These are phyloP conservation scores for Galeopterus variegatus DNA, from an alignment of 2,113 vertebrate genomes.

Conservation along the genomic window DNA sequence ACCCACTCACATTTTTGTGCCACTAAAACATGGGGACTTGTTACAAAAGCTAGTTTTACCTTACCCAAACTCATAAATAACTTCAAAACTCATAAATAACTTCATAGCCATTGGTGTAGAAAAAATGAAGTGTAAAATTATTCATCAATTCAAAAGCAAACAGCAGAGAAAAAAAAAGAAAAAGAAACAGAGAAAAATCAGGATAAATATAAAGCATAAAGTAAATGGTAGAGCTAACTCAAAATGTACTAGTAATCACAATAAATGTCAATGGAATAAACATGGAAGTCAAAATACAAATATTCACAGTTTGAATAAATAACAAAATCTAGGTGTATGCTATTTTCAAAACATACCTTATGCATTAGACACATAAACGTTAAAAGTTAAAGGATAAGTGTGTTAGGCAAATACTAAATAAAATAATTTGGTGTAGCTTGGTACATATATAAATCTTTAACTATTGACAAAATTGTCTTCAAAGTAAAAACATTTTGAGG, in stretches of 20 bases:
- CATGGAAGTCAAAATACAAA: not conserved
- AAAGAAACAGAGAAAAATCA: not conserved
- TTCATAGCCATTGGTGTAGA: not conserved
- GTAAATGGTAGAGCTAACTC: not conserved
- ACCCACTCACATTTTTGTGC: not conserved
- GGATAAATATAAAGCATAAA: not conserved
- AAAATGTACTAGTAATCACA: not conserved
- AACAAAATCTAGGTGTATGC: not conserved
- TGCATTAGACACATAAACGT: not conserved
- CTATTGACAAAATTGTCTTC: not conserved
- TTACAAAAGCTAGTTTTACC: not conserved
- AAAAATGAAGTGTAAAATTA: not conserved
- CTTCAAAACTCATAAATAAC: too few species aligned
- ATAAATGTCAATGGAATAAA: conserved; percentile 7
- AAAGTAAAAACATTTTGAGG: not conserved
- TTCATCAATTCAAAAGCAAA: not conserved
- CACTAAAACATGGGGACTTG: not conserved
- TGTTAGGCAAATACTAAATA: not conserved
- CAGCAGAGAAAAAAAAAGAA: not conserved
- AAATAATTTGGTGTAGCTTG: not conserved
- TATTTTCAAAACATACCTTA: not conserved
- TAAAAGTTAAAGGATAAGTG: conserved; percentile 23
- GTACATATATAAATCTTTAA: not conserved
- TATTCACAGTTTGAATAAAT: not conserved
- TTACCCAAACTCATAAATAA: not conserved